phyloP scores from a whole-genome alignment of 2,888 invertebrate species.

The Pyrocoelia pectoralis region DNA sequence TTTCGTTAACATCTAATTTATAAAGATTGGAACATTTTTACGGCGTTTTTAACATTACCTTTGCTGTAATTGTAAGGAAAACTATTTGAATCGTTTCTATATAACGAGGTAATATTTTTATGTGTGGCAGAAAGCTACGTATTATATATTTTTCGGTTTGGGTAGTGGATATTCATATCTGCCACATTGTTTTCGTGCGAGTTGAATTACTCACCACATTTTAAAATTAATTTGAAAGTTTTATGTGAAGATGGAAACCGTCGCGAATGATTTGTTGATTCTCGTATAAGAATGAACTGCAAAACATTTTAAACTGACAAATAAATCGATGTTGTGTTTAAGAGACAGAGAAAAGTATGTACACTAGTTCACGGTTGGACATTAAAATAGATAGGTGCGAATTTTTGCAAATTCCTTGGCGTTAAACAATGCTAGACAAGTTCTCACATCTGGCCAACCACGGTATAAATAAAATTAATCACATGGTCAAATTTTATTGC shows the following conservation, averaged over 20 bases:
- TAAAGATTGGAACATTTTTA: too few species aligned
- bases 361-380: slow-evolving; percentile 6
- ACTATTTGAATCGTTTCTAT: too few species aligned
- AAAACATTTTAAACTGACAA: background rate
- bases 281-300: background rate
- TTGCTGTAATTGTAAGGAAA: too few species aligned
- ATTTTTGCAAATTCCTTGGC: slow-evolving; percentile 22
- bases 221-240: background rate
- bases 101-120: too few species aligned
- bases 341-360: background rate
- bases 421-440: slow-evolving; percentile 13
- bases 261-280: background rate
- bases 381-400: slow-evolving; percentile 21
- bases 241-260: background rate
- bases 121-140: too few species aligned
- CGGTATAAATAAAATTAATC: slow-evolving; percentile 19
- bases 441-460: slow-evolving; percentile 10
- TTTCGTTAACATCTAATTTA: too few species aligned
- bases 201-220: too few species aligned
- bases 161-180: too few species aligned
- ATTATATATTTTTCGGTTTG: too few species aligned
- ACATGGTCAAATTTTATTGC: slow-evolving; percentile 10
- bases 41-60: too few species aligned
- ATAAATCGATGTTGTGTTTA: background rate
- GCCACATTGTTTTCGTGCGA: too few species aligned